Conservation (phyloP, 2,797 vertebrate genomes). For the Brachyrhaphis roseni region DNA sequence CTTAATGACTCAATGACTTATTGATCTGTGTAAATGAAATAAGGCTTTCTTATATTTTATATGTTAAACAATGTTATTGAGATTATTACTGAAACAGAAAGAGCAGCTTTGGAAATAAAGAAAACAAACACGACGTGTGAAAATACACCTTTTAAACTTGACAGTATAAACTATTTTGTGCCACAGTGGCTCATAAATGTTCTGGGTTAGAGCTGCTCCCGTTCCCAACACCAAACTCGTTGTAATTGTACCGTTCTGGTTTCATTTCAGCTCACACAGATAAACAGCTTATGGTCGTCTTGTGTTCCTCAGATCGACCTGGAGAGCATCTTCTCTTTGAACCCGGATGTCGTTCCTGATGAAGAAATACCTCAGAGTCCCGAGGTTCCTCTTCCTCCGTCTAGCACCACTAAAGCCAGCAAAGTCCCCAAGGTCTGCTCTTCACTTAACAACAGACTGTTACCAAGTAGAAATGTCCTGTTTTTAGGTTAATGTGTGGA, state of each 20-base stretch:
- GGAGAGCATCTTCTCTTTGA: constrained; percentile 95
- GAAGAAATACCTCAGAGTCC: constrained; percentile 90
- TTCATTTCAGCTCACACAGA: not conserved
- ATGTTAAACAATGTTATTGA: too few species aligned
- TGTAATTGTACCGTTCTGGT: not conserved
- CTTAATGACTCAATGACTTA: too few species aligned
- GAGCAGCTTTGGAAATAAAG: not conserved
- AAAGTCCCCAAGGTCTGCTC: constrained; percentile 92
- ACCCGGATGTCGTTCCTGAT: constrained; percentile 90
- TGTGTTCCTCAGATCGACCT: constrained; percentile 86
- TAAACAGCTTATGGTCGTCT: not conserved
- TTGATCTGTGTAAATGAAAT: too few species aligned
- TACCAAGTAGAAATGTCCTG: not conserved
- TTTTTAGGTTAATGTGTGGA: not conserved
- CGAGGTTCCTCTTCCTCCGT: constrained; percentile 87
- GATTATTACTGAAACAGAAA: not conserved
- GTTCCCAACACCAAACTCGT: too few species aligned
- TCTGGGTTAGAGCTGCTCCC: not conserved
- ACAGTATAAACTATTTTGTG: not conserved
- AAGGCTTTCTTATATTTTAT: too few species aligned
- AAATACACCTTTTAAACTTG: too few species aligned
- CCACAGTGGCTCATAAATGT: not conserved
- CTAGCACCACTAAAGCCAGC: constrained; percentile 89
- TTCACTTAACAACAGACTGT: not conserved
- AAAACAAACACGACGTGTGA: not conserved